Evolutionary conservation across 23 tunicate species (phyloP), one percentile per base, ranked within the genome.

Genomic region (Clavelina lepadiformis): DNA sequence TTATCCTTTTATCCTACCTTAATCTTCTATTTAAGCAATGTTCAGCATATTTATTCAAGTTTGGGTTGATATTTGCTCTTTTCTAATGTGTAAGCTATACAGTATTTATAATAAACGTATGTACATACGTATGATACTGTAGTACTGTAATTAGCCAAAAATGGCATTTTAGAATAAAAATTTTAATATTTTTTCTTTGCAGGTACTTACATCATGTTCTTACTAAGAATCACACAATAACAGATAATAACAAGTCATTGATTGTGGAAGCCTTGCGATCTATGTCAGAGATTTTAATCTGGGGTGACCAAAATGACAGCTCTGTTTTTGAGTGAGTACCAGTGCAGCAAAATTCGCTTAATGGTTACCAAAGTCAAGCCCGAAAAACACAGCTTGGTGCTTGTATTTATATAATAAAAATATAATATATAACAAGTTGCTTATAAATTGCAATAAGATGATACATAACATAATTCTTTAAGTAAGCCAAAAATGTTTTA

Each of bases 231-330:
- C 77, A 88, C 13, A 91, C 86, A 18, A 68, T 91, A 7, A 91
- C 92, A 0, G 91, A 82, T 46, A 71, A 49, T 28, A 91, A 91
- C 44, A 91, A 91, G 55, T 65, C 87, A 22, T 38, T 91, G 25
- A 72, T 91, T 60, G 98, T 91, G 36, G 98, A 91, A 55, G 92
- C 98, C 29, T 38, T 91, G 18, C 52, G 99, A 28, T 94, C 99
- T 28, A 94, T 94, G 88, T 86, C 99, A 31, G 99, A 94, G 46
- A 94, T 94, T 29, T 58, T 94, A 28, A 94, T 94, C 21, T 94
- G 99, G 99, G 99, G 99, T 65, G 99, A 94, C 71, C 99, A 94
- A 73, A 94, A 94, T 86, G 99, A 94, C 67, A 74, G 91, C 33
- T 94, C 99, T 7, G 99, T 94, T 3, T 94, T 94, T 69, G 99